Evolutionary conservation across 2,113 vertebrate genomes (phyloP), one percentile per base, ranked within the genome.

Genomic region (Pogonocichla stellata): DNA sequence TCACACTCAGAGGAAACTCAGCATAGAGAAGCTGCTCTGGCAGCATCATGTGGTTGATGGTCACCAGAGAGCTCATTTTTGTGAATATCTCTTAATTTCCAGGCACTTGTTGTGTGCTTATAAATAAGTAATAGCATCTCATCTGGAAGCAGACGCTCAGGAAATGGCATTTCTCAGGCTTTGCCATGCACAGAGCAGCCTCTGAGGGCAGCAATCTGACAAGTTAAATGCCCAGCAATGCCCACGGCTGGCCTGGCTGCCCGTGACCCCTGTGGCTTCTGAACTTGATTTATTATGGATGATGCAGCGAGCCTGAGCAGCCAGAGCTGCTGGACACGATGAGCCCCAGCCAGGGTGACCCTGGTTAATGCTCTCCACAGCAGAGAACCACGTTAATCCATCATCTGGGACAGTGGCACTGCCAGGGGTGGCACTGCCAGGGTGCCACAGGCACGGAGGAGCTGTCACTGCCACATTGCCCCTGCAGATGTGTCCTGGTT

Each of bases 381-480:
- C 3, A 8, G 45, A 90, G 48, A 45, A 45, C 10, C 69, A 9
- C 50, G 1, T 16, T 80, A 56, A 85, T 57, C 91, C 88, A 69
- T 92, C 82, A 42, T 11, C 58, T 29, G 9, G 92, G 95, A 34
- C 92, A 86, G 90, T 1, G 13, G 83, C 40, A 29, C 70, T 40
- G 34, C 4, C 62, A 47, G 78, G 45, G 72, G 3, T 31, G 92
- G 40, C 74, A 43, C 38, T 1, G 24, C 14, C 13, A 2, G 0
- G 3, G 33, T 74, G 88, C 66, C 80, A 38, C 3, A 34, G 83
- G 26, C 83, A 24, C 78, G 72, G n/a, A 79, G 69, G 47, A 80
- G 75, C 92, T 90, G 90, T 75, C 86, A 42, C 58, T 95, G 92
- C 45, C 93, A 83, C 73, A 3, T 14, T 51, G 25, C 14, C 16